Conservation (phyloP, 2,113 vertebrate genomes). For the Colinus virginianus region DNA sequence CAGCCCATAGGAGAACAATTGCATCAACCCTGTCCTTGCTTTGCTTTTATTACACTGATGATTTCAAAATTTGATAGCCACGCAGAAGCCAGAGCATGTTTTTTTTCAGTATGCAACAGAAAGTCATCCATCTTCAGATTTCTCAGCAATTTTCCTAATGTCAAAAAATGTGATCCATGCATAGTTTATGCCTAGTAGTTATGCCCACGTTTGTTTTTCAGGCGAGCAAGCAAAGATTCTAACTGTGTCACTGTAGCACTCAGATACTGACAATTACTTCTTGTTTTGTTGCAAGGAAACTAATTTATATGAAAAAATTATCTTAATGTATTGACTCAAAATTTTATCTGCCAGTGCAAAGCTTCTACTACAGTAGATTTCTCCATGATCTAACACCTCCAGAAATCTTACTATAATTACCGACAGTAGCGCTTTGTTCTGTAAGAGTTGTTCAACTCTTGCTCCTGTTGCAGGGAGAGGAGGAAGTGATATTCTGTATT, state of each 20-base stretch:
- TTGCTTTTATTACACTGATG: neutral
- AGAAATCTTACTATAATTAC: neutral
- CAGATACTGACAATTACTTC: neutral
- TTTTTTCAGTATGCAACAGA: neutral
- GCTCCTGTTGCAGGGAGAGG: neutral
- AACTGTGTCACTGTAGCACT: neutral
- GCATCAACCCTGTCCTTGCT: neutral
- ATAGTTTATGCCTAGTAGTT: neutral
- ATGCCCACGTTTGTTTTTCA: neutral
- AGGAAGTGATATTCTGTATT: neutral
- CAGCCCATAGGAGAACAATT: fast-evolving
- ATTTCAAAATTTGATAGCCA: neutral
- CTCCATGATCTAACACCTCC: neutral
- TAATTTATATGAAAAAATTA: neutral
- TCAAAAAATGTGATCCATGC: fast-evolving
- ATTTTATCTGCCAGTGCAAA: neutral
- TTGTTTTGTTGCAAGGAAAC: neutral
- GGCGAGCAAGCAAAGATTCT: neutral
- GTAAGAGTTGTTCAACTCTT: neutral
- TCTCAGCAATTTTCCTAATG: neutral
- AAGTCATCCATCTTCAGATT: neutral
- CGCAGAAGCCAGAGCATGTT: neutral
- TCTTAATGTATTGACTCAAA: neutral
- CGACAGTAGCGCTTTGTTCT: neutral
- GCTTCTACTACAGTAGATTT: neutral